Conservation (phyloP, 2,113 vertebrate species). For the Carlito syrichta region DNA sequence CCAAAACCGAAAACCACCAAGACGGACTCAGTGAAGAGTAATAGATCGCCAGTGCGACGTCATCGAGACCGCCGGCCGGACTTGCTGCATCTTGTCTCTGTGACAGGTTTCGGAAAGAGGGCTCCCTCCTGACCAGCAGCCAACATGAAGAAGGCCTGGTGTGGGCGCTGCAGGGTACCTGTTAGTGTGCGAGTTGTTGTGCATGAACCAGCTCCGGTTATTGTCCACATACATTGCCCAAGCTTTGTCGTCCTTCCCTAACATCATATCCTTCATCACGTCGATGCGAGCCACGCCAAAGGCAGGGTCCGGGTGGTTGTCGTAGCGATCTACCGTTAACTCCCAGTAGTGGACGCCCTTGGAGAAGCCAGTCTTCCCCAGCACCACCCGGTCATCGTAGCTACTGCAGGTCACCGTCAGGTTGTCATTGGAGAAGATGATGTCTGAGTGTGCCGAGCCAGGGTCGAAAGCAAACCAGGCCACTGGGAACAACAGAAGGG, state of each 20-base stretch:
- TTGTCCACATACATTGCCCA: constrained; percentile 99
- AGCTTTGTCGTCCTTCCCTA: constrained; percentile 98
- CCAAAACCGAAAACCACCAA: neutral
- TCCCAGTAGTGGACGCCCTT: constrained; percentile 99
- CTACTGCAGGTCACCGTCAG: constrained; percentile 98
- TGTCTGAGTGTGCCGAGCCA: constrained; percentile 93
- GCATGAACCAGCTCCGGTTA: constrained; percentile 99
- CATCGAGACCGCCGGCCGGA: neutral
- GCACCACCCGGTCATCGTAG: constrained; percentile 96
- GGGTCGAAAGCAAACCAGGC: constrained; percentile 98
- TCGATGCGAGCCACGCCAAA: constrained; percentile 93
- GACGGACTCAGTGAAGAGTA: neutral
- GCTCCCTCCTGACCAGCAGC: neutral
- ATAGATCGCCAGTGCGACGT: neutral
- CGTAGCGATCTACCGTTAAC: constrained; percentile 95
- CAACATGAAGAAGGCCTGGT: constrained; percentile 43
- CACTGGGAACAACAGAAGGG: constrained; percentile 79
- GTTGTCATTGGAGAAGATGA: constrained; percentile 99
- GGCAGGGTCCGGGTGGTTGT: constrained; percentile 98
- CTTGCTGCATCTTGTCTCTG: neutral
- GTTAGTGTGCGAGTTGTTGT: constrained; percentile 99
- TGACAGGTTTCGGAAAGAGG: neutral
- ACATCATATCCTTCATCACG: constrained; percentile 97
- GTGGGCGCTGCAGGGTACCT: constrained; percentile 83
- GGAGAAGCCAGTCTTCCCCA: constrained; percentile 95